phyloP scores from a whole-genome alignment of 2,797 vertebrate genomes.

The Sebastes nivosus region DNA sequence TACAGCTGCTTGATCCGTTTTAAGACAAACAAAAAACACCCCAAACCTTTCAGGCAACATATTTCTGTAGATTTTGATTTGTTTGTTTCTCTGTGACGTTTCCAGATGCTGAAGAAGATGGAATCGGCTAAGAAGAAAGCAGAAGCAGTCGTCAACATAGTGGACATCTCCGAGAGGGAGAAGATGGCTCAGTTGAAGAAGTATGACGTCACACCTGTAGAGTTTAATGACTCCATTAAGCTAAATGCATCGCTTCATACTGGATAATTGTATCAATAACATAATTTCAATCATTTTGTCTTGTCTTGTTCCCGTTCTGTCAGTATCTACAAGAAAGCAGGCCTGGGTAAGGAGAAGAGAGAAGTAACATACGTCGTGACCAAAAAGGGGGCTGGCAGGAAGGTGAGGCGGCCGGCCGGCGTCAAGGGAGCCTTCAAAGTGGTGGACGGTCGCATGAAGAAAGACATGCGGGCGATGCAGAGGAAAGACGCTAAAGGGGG shows the following conservation, averaged over 20 bases:
- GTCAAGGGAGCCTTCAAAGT: constrained; percentile 94
- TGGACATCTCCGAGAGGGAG: constrained; percentile 95
- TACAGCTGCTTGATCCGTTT: not conserved
- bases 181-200: constrained; percentile 93
- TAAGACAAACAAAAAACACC: not conserved
- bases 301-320: not conserved
- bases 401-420: constrained; percentile 88
- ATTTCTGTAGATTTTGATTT: not conserved
- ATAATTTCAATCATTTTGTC: not conserved
- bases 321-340: constrained; percentile 98
- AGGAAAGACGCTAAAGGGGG: constrained; percentile 78
- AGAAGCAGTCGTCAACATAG: constrained; percentile 92
- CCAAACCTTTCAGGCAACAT: not conserved
- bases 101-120: constrained; percentile 93
- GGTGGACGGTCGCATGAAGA: constrained; percentile 95
- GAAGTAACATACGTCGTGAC: constrained; percentile 93
- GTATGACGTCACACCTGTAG: constrained; percentile 65
- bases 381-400: constrained; percentile 90
- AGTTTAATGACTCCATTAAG: not conserved
- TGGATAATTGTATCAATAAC: not conserved
- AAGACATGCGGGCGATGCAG: constrained; percentile 89
- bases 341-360: constrained; percentile 92
- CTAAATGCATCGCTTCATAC: not conserved
- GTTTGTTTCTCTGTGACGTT: not conserved
- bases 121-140: constrained; percentile 97